Evolutionary conservation across 2,888 invertebrate species (phyloP).

Genomic region (Oscheius sp.): DNA sequence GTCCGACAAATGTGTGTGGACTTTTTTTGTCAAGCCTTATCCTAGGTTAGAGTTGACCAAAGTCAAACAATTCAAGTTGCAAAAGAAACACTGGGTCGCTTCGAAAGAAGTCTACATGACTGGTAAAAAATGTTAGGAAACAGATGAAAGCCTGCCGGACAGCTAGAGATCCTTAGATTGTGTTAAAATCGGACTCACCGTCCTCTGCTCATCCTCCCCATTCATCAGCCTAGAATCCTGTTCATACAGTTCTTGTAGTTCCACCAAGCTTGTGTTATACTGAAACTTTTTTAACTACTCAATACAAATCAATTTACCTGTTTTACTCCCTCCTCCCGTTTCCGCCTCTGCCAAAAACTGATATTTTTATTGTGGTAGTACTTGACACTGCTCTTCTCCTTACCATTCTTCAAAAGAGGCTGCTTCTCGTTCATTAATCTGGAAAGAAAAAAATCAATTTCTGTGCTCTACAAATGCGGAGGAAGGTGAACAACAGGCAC

Average conservation of each 20-base stretch:
- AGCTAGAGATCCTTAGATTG: too few relatives aligned
- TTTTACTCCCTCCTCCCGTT: constrained; percentile 21
- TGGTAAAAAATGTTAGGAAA: too few relatives aligned
- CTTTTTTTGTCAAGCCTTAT: too few relatives aligned
- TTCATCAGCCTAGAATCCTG: constrained; percentile 46
- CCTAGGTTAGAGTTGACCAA: too few relatives aligned
- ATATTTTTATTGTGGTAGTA: constrained; percentile 45
- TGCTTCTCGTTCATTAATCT: constrained; percentile 6
- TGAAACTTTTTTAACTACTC: constrained; percentile 33
- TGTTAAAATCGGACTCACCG: not conserved
- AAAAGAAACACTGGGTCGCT: too few relatives aligned
- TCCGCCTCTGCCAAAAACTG: constrained; percentile 27
- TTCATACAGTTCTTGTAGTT: constrained; percentile 51
- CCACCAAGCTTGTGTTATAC: constrained; percentile 51
- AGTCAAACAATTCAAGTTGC: too few relatives aligned
- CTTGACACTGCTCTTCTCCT: constrained; percentile 26
- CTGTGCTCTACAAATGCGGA: too few relatives aligned
- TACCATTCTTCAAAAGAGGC: constrained; percentile 5
- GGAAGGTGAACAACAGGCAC: too few relatives aligned
- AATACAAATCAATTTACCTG: constrained; percentile 8
- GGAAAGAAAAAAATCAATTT: too few relatives aligned
- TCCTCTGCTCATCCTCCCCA: not conserved
- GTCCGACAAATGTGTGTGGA: too few relatives aligned
- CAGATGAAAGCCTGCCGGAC: too few relatives aligned
- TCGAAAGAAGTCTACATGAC: too few relatives aligned